Evolutionary conservation across 2,113 vertebrate genomes (phyloP).

Genomic region (Marmota monax): DNA sequence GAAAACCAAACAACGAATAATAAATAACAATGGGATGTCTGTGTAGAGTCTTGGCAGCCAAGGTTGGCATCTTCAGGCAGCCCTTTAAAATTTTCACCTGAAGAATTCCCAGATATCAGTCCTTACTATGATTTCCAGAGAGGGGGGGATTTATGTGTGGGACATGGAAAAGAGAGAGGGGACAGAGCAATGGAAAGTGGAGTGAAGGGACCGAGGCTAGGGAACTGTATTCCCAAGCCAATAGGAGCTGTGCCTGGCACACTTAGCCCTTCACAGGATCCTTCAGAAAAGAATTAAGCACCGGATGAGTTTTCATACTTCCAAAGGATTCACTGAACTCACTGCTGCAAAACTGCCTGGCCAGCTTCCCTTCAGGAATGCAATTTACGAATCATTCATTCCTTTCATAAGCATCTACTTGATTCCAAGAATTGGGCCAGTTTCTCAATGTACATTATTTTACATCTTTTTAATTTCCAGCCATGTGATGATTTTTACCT

Average conservation of each 20-base stretch:
- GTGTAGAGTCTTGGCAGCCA: neutral
- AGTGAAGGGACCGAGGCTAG: neutral
- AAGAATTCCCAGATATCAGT: neutral
- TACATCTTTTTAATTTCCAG: neutral
- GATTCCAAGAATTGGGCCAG: neutral
- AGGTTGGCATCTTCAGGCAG: neutral
- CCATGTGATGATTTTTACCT: neutral
- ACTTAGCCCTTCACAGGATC: neutral
- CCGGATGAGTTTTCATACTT: neutral
- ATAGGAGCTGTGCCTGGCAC: neutral
- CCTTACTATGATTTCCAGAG: neutral
- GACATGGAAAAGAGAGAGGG: accelerated
- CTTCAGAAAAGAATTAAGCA: slow-evolving; percentile 5
- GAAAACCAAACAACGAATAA: neutral
- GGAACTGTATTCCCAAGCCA: neutral
- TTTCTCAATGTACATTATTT: neutral
- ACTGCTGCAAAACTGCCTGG: neutral
- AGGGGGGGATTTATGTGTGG: neutral
- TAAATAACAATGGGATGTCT: neutral
- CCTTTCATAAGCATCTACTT: neutral
- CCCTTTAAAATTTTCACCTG: neutral
- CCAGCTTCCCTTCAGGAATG: neutral
- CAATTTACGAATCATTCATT: neutral
- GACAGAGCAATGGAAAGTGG: neutral
- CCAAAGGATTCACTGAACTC: neutral